Evolutionary conservation across 2,888 invertebrate species (phyloP).

Genomic region (Rotaria macrura): DNA sequence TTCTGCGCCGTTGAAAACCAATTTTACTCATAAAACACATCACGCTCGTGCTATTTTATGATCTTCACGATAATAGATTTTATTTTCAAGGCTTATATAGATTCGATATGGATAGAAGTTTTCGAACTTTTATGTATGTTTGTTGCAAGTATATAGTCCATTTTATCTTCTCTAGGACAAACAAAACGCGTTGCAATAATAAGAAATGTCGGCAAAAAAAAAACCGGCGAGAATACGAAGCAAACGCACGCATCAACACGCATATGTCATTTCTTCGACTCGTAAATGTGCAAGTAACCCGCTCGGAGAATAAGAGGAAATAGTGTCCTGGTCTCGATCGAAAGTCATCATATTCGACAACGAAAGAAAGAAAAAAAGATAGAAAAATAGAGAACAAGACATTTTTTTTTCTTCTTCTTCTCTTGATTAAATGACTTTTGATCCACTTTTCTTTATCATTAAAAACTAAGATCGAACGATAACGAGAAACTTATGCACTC

Average conservation of each 20-base stretch:
- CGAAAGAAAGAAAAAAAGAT: neutral
- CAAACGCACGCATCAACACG: neutral
- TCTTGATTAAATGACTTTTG: neutral
- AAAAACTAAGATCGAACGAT: neutral
- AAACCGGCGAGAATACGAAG: neutral
- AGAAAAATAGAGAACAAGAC: neutral
- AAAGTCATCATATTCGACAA: slow-evolving; percentile 7
- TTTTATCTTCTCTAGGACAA: neutral
- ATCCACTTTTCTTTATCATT: neutral
- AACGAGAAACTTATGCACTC: neutral
- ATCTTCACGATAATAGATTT: neutral
- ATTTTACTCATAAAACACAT: neutral
- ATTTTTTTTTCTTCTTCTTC: neutral
- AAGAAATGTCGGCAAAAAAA: slow-evolving; percentile 3
- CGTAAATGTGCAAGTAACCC: neutral
- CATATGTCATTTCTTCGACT: slow-evolving; percentile 15
- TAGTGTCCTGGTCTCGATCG: neutral
- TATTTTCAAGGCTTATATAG: neutral
- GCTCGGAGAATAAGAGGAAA: neutral
- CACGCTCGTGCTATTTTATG: slow-evolving; percentile 1
- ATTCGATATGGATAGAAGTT: neutral
- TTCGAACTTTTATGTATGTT: neutral
- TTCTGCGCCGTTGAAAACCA: neutral
- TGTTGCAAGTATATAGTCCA: neutral
- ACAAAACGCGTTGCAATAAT: neutral